phyloP scores from a whole-genome alignment of 2,113 vertebrate species.

The Oceanites oceanicus region DNA sequence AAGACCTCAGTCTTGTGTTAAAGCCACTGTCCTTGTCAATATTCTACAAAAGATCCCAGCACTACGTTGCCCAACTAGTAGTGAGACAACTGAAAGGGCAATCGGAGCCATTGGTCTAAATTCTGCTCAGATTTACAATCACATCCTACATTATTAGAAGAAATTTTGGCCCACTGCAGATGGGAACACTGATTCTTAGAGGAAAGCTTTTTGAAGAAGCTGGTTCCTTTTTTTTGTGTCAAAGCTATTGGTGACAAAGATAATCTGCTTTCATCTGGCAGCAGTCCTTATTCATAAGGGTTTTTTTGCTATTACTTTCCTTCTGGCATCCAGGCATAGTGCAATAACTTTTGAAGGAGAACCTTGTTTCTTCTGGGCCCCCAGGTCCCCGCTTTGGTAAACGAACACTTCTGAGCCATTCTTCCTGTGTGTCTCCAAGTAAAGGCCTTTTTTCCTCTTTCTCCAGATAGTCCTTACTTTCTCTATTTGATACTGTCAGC shows the following conservation, averaged over 20 bases:
- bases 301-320: neutral
- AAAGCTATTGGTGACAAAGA: neutral
- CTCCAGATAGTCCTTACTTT: neutral
- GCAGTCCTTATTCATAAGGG: neutral
- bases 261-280: neutral
- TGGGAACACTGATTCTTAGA: neutral
- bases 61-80: neutral
- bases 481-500: neutral
- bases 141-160: neutral
- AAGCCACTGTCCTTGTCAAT: neutral
- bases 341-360: neutral
- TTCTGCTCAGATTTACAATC: neutral
- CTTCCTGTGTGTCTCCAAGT: neutral
- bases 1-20: neutral
- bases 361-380: neutral
- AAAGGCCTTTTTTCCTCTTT: neutral
- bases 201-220: neutral
- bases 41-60: neutral
- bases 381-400: neutral
- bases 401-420: neutral
- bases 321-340: neutral
- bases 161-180: neutral
- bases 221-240: neutral
- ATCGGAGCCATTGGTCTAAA: neutral
- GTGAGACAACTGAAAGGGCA: neutral